Evolutionary conservation across 2,113 vertebrate species (phyloP).

Genomic region (Phodopus roborovskii): DNA sequence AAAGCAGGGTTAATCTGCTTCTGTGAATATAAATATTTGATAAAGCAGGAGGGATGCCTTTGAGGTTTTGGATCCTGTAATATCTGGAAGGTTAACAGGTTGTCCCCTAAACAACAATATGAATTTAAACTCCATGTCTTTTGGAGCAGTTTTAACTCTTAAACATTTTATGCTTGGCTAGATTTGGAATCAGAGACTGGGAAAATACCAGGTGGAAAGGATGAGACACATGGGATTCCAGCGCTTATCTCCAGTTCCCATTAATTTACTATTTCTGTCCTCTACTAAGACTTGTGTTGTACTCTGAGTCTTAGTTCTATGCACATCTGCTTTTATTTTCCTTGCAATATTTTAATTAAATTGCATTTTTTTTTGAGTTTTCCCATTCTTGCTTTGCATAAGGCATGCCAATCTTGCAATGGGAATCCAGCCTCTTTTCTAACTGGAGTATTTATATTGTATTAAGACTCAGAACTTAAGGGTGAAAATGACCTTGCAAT

Average conservation of each 20-base stretch:
- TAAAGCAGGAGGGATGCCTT: background rate
- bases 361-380: background rate
- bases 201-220: background rate
- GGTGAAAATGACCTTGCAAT: background rate
- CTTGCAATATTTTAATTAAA: background rate
- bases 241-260: background rate
- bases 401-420: background rate
- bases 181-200: background rate
- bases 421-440: background rate
- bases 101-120: background rate
- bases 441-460: background rate
- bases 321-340: conserved; percentile 31
- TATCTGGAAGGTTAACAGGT: background rate
- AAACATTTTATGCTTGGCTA: background rate
- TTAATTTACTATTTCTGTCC: background rate
- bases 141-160: background rate
- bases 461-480: background rate
- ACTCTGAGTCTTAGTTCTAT: background rate
- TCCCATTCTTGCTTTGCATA: background rate
- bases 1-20: conserved; percentile 37
- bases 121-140: background rate
- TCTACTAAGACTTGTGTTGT: background rate
- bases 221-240: background rate
- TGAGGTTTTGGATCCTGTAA: conserved; percentile 31
- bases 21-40: conserved; percentile 61